phyloP scores from a whole-genome alignment of 2,888 invertebrate genomes.

The Parapristionchus giblindavisi region DNA sequence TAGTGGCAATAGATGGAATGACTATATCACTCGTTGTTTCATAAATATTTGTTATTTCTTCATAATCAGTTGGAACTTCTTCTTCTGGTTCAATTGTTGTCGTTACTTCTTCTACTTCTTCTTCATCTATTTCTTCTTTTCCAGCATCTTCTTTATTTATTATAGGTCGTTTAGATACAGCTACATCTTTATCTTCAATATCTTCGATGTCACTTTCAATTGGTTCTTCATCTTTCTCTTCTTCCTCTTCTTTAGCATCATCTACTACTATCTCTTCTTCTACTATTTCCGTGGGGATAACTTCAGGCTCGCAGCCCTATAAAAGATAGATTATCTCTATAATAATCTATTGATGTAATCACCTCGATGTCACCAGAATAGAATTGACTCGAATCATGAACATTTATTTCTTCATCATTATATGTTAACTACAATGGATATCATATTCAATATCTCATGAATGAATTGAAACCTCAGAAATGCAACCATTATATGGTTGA shows the following conservation, averaged over 20 bases:
- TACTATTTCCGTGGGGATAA: background rate
- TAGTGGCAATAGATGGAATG: constrained; percentile 4
- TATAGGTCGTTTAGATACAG: constrained; percentile 11
- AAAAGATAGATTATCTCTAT: background rate
- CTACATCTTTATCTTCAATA: background rate
- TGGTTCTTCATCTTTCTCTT: constrained; percentile 13
- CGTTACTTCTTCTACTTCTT: constrained; percentile 37
- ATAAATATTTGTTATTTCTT: background rate
- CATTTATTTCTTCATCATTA: constrained; percentile 29
- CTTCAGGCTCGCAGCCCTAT: constrained; percentile 23
- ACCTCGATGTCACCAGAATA: constrained; percentile 37
- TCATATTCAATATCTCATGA: background rate
- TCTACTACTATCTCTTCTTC: constrained; percentile 19
- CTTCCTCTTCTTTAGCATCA: constrained; percentile 18
- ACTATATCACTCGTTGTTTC: background rate
- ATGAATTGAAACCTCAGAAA: background rate
- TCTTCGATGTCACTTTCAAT: background rate
- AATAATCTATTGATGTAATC: background rate
- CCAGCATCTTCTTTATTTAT: constrained; percentile 30
- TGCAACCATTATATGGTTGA: constrained; percentile 21
- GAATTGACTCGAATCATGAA: constrained; percentile 35
- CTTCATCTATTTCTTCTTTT: constrained; percentile 41
- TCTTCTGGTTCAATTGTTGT: constrained; percentile 29
- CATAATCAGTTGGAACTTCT: constrained; percentile 10
- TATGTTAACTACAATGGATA: constrained; percentile 9